A percentile compares a stretch with the other conserved stretches of the same genome.
Evolutionary conservation across 2,797 vertebrate species (phyloP).

Genomic region (Holocentrus rufus): DNA sequence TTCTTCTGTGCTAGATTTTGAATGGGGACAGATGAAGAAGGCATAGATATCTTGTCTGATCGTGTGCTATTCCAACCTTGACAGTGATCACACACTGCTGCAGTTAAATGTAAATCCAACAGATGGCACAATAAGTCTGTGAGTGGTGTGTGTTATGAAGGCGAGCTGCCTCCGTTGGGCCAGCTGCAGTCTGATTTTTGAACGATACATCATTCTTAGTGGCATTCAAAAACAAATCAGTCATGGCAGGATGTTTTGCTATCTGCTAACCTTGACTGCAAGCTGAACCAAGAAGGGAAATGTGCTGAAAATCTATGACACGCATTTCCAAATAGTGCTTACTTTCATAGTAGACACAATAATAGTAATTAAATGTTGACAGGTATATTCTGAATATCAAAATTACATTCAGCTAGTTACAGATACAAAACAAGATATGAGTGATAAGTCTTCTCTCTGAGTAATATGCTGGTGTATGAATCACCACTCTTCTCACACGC

Average conservation of each 20-base stretch:
- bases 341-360: neutral
- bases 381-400: neutral
- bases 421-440: neutral
- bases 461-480: constrained; percentile 20
- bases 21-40: too few species aligned
- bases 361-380: neutral
- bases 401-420: neutral
- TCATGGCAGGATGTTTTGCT: constrained; percentile 6
- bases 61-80: neutral
- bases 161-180: neutral
- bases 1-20: too few species aligned
- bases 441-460: neutral
- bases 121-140: constrained; percentile 65
- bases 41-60: neutral
- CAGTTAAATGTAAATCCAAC: constrained; percentile 54
- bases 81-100: constrained; percentile 3
- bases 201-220: neutral
- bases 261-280: constrained; percentile 2
- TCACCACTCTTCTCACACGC: constrained; percentile 3
- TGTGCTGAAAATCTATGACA: neutral
- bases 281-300: neutral
- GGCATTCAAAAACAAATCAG: neutral
- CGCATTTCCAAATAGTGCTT: neutral
- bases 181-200: neutral
- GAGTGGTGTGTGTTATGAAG: neutral